These are phyloP conservation scores for Megamerina dolium DNA, from an alignment of 2,888 invertebrate species.

Conservation along the genomic window DNA sequence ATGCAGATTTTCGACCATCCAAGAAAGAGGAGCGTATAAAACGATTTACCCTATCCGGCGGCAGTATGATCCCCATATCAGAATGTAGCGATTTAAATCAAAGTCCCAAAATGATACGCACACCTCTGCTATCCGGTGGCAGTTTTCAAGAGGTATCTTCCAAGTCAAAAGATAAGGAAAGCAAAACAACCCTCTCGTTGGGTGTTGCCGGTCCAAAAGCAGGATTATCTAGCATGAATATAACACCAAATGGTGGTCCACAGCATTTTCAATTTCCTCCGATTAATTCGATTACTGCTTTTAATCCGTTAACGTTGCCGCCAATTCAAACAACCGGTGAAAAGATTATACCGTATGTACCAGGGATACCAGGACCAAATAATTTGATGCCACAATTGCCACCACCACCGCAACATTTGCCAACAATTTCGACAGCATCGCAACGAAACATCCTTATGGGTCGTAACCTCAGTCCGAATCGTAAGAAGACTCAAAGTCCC, in stretches of 20 bases:
- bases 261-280: slow-evolving; percentile 62
- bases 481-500: slow-evolving; percentile 39
- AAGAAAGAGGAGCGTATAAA: slow-evolving; percentile 39
- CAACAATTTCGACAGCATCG: slow-evolving; percentile 1
- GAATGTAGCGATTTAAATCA: slow-evolving; percentile 57
- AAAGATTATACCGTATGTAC: slow-evolving; percentile 77
- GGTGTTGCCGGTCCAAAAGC: slow-evolving; percentile 54
- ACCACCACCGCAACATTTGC: slow-evolving; percentile 29
- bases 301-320: slow-evolving; percentile 62
- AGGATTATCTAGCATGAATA: slow-evolving; percentile 53
- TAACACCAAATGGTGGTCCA: slow-evolving; percentile 46
- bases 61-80: slow-evolving; percentile 58
- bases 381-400: slow-evolving; percentile 50
- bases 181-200: slow-evolving; percentile 17
- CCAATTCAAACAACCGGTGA: slow-evolving; percentile 57
- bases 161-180: slow-evolving; percentile 27
- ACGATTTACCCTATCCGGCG: slow-evolving; percentile 45
- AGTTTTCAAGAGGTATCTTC: slow-evolving; percentile 57
- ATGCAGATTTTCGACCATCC: slow-evolving; percentile 62
- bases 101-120: slow-evolving; percentile 70
- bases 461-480: slow-evolving; percentile 37
- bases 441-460: no score
- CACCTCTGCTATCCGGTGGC: slow-evolving; percentile 76
- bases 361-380: slow-evolving; percentile 81
- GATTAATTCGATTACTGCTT: slow-evolving; percentile 63